Evolutionary conservation across 2,888 invertebrate species (phyloP), one percentile per base, ranked within the genome.

Genomic region (Cylindroiulus punctatus): DNA sequence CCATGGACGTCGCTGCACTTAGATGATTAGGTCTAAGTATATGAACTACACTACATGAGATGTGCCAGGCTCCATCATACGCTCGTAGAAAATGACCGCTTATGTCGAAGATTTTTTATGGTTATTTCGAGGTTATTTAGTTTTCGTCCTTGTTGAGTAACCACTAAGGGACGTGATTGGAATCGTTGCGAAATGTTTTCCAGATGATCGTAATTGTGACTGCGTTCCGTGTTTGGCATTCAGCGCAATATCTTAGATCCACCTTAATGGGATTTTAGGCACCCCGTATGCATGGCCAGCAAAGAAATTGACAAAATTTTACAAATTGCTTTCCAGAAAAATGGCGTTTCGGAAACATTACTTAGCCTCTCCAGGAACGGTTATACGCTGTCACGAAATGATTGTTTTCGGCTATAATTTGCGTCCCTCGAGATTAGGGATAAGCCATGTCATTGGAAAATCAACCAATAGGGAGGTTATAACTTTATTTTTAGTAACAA

Each of bases 281-380:
- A 22, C 22, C 57, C 8, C n/a, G n/a, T 26, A 65, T 22, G 57
- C 19, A 22, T n/a, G 22, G 57, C 57, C 57, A 26, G 22, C 57
- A 65, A 65, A 65, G 22, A 65, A 65, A 65, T 65, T 65, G 57
- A 22, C 26, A 26, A 65, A 65, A 65, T 65, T 65, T 4, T 10
- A 26, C 57, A 65, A 65, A 65, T 65, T 65, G 57, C 19, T 65
- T 65, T 65, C 57, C 8, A 65, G 57, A 65, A n/a, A n/a, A 65
- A 65, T 19, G 7, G 57, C 22, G 10, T 65, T 65, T 22, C 57
- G 22, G 57, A 65, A 65, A 22, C 57, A 65, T 65, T 65, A 65
- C 57, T 65, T 65, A 65, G n/a, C 22, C 57, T n/a, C 22, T 65
- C 22, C 5, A 65, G 57, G 57, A 65, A 65, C 22, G 19, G 57